Base-by-base conservation (phyloP, 1,140 invertebrate genomes). In the Samia ricini region DNA sequence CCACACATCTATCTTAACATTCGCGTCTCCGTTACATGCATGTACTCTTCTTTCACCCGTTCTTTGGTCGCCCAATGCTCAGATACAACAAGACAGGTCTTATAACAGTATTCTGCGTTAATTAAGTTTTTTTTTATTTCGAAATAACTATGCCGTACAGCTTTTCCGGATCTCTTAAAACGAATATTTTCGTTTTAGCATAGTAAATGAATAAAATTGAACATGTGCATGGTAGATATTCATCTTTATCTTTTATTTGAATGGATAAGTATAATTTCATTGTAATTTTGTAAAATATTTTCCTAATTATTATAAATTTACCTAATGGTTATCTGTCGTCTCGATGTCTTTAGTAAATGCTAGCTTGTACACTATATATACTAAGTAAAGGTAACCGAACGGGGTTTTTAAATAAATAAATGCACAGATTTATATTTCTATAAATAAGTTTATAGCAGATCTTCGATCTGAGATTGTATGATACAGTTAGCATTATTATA, bases 291-390 rank as follows among this genome's bases (percentile, higher is more conserved):
- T 58, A 23, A 33, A 61, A 67, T 71, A 68, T 71, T 74, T 70
- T 68, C 56, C 49, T 56, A 51, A 51, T 52, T 42, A 42, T 15
- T 42, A 42, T 42, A 42, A 63, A 29, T 0, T 48, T 51, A 61
- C 60, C 23, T 64, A 64, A 29, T 58, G n/a, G 60, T 50, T 64
- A 60, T 67, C 62, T 72, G 52, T 72, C 68, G 61, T 59, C 56
- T 69, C 26, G 51, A 68, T 75, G 74, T 76, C 66, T n/a, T n/a
- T 76, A 76, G 74, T 68, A 69, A 49, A 61, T 54, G 74, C 74
- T 76, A 76, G 74, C 74, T 76, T 71, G 69, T 67, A 59, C 63
- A 52, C 42, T 22, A 59, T 29, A 1, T 61, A 15, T 42, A 42
- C 1, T 42, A 33, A 42, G 18, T 61, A 50, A 64, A 54, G 20